Base-by-base conservation (phyloP, 2,888 invertebrate genomes). In the Napeogenes inachia region DNA sequence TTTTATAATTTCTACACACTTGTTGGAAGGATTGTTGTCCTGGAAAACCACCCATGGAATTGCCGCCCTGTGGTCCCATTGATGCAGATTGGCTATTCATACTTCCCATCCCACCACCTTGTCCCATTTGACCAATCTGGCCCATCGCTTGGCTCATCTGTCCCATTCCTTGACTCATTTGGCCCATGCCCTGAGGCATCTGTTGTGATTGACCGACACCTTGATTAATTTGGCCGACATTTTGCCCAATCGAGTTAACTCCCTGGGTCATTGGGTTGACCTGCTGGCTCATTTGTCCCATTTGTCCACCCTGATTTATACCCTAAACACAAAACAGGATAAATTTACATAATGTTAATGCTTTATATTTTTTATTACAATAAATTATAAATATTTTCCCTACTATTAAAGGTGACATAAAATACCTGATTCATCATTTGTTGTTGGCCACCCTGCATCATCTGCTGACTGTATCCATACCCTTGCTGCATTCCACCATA, bases 401-500 rank as follows among this genome's bases (percentile, higher is more conserved):
- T 21, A n/a, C 32, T 13, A 13, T 8, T 30, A 57, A 35, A 35
- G 38, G 42, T 35, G 30, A 45, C 8, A 60, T 6, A 21, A 13
- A 54, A 47, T 69, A 91, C 91, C 84, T 91, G 91, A 69, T 83
- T 89, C 84, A 91, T 89, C 81, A 90, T 89, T 66, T 92, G 91
- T 65, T 90, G 90, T 64, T 91, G 91, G 2, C 91, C 87, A 3
- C 87, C 82, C 66, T 88, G 90, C 87, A 91, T 91, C 89, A 91
- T 91, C 70, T 89, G 91, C 71, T 91, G 91, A 0, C 85, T 76
- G 65, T 89, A 90, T 0, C 84, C 85, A 55, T 89, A 88, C 0
- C 88, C 83, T 60, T 92, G 92, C 74, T 93, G 94, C 92, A 94
- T 93, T 62, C 92, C 91, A 2, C 91, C 89, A 65, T 93, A 93